Evolutionary conservation across 2,888 invertebrate species (phyloP).

Genomic region (Cyclophora albipunctata): DNA sequence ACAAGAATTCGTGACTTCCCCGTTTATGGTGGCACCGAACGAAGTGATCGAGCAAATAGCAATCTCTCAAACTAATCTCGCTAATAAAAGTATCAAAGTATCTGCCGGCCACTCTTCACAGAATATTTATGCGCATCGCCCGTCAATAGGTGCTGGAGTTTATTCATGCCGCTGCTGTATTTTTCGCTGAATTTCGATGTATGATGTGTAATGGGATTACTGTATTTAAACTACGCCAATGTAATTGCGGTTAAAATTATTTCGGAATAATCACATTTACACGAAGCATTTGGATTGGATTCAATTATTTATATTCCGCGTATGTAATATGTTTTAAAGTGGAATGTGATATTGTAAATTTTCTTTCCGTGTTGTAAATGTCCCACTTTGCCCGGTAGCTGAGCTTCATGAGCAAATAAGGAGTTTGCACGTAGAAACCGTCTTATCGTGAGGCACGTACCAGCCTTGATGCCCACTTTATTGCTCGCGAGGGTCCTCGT

Average conservation of each 20-base stretch:
- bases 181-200: too few species aligned
- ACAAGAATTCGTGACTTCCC: conserved; percentile 19
- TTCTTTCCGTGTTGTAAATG: conserved; percentile 36
- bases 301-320: too few species aligned
- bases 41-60: conserved; percentile 5
- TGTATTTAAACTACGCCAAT: too few species aligned
- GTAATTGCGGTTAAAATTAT: too few species aligned
- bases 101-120: conserved; percentile 5
- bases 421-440: conserved; percentile 47
- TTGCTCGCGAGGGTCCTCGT: conserved; percentile 39
- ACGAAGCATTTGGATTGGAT: too few species aligned
- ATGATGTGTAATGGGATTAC: too few species aligned
- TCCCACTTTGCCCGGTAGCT: conserved; percentile 34
- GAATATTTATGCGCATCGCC: too few species aligned
- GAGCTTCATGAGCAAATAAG: conserved; percentile 34
- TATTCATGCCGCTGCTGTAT: too few species aligned
- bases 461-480: conserved; percentile 59
- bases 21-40: conserved; percentile 18
- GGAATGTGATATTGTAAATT: conserved; percentile 48
- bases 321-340: conserved; percentile 2
- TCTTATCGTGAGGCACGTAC: conserved; percentile 52
- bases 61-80: conserved; percentile 10
- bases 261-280: too few species aligned
- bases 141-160: too few species aligned
- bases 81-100: conserved; percentile 16